Evolutionary conservation across 53 echinoderm and acorn worm genomes (phyloP), one percentile per base, ranked within the genome.

Genomic region (Actinopyga echinites): DNA sequence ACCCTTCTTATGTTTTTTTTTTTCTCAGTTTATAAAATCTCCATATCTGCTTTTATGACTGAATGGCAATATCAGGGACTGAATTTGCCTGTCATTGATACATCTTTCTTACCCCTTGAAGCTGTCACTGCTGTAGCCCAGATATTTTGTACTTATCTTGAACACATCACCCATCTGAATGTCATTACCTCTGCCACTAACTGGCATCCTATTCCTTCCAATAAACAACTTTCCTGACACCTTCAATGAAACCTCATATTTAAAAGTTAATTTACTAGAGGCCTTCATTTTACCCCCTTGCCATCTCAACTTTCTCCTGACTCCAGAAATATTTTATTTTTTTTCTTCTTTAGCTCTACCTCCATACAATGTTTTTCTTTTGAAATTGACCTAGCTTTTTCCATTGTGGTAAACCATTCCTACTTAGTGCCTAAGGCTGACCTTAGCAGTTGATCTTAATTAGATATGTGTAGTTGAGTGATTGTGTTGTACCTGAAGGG

Each of bases 301-400:
- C 71, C 40, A 63, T 71, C 71, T 71, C 71, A 40, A 44, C 71
- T 71, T 71, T 71, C 71, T 30, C 30, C 31, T 59, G 8, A 11
- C 31, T 65, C 31, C 20, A 34, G 12, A 34, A 21, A 34, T 65
- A 5, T 65, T 30, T 64, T 64, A 30, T 64, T 64, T 28, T 30
- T 30, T 65, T 69, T 38, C 20, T 65, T 71, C 25, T 69, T 40
- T 44, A 3, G 13, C 1, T 71, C 28, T 8, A 42, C 21, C 42
- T 71, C 43, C 45, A 44, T 71, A 8, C 2, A 40, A 71, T 42
- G 25, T 42, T 40, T 34, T 24, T 71, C 40, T 71, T 40, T 71
- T 40, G 44, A 71, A 71, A 71, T 71, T 71, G 71, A 71, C 71
- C 71, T 71, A 71, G 71, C 71, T 71, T 71, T 71, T 42, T 71